Conservation (phyloP, 2,113 vertebrate species). For the Brachyistius frenatus region DNA sequence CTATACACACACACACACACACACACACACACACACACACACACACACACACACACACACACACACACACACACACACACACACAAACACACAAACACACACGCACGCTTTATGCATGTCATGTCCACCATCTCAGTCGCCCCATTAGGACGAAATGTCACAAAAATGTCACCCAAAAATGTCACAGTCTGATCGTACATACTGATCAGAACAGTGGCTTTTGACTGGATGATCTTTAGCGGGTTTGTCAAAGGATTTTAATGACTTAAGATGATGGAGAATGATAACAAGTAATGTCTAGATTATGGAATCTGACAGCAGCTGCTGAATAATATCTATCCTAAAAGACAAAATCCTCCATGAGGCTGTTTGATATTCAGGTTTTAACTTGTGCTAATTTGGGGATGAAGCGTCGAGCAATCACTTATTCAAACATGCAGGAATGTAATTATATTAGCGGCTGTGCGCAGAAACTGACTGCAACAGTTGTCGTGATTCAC, state of each 20-base stretch:
- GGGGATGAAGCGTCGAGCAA: neutral
- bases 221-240: slow-evolving; percentile 22
- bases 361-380: neutral
- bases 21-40: slow-evolving; percentile 2
- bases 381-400: neutral
- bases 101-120: slow-evolving; percentile 47
- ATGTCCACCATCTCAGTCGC: slow-evolving; percentile 51
- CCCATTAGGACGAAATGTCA: slow-evolving; percentile 76
- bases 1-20: neutral
- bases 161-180: slow-evolving; percentile 77
- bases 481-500: slow-evolving; percentile 31
- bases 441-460: neutral
- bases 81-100: slow-evolving; percentile 4
- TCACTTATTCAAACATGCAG: slow-evolving; percentile 4
- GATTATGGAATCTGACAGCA: slow-evolving; percentile 19
- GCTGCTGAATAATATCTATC: slow-evolving; percentile 12
- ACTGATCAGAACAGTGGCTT: slow-evolving; percentile 56
- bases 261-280: slow-evolving; percentile 23
- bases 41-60: slow-evolving; percentile 3
- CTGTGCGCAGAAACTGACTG: neutral
- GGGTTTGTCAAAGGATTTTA: slow-evolving; percentile 9
- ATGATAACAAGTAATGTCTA: slow-evolving; percentile 15
- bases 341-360: slow-evolving; percentile 6
- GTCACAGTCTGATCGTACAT: slow-evolving; percentile 71
- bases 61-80: neutral